These are phyloP conservation scores for Apomyelois bistriatella DNA, from an alignment of 2,888 invertebrate species.

Conservation along the genomic window DNA sequence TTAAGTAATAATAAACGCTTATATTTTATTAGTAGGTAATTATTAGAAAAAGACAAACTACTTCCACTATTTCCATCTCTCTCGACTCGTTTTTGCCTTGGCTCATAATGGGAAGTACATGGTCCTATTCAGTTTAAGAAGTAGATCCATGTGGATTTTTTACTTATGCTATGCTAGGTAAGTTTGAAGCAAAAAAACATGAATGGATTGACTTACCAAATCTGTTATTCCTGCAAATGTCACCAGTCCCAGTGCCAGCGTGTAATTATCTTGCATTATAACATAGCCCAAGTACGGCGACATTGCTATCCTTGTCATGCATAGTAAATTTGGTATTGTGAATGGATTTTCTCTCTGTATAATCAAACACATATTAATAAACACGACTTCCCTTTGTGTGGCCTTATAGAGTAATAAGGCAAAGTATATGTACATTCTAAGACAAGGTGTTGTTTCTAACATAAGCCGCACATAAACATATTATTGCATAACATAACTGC, in stretches of 20 bases:
- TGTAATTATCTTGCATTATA: conserved; percentile 89
- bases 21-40: no score
- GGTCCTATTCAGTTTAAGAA: no score
- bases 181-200: no score
- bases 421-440: neutral
- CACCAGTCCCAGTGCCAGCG: conserved; percentile 89
- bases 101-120: no score
- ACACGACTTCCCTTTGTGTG: neutral
- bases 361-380: conserved; percentile 17
- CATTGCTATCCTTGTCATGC: conserved; percentile 89
- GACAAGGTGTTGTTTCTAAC: neutral
- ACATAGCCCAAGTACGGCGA: conserved; percentile 95
- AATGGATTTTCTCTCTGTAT: conserved; percentile 90
- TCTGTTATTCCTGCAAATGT: conserved; percentile 94
- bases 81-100: no score
- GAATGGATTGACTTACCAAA: conserved; percentile 80
- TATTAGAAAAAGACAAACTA: no score
- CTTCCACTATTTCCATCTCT: no score
- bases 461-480: neutral
- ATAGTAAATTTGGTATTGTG: conserved; percentile 96
- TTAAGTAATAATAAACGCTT: no score
- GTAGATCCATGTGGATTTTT: no score
- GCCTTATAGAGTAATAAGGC: neutral
- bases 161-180: no score
- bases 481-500: neutral